Evolutionary conservation across 2,888 invertebrate species (phyloP), one percentile per base, ranked within the genome.

Genomic region (Auanema sp.): DNA sequence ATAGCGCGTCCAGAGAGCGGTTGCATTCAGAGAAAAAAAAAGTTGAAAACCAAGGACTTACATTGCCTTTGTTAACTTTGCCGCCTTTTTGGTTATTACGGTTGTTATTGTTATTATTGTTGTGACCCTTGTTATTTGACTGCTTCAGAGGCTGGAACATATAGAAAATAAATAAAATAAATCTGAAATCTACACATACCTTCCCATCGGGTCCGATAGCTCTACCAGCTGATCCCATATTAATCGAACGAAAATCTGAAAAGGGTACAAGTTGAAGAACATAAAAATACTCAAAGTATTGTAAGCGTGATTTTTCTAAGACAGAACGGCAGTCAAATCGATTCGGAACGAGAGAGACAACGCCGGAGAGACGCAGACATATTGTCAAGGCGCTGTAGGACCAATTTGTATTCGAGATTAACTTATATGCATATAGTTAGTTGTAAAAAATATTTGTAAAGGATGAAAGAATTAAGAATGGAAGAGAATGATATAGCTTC

Each of bases 141-240:
- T 47, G 16, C 21, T 47, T 47, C 21, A 21, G 8, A 6, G 21
- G 47, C 16, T 21, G 6, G 21, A 47, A 47, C 16, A 47, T 6
- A 47, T 47, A 47, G 16, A 5, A 3, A 33, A 33, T 33, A 33
- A 16, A 4, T 16, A n/a, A 21, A 52, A 50, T 11, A n/a, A 16
- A 52, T 3, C 10, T 52, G 24, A 5, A 23, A 23, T 11, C 52
- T n/a, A 16, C 10, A 6, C 52, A 33, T 18, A 60, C 59, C 60
- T 64, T 64, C 49, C 64, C 64, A 60, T 64, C 64, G 21, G 64
- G 64, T 24, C 64, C 64, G 33, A 64, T 64, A 54, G 64, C 64
- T 16, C 57, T 43, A 42, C 64, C 64, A 41, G 59, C 59, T 14
- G 59, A 24, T 49, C 59, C 64, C 64, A 64, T 64, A n/a, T 12